Evolutionary conservation across 2,797 vertebrate genomes (phyloP).

Genomic region (Pipistrellus pygmaeus): DNA sequence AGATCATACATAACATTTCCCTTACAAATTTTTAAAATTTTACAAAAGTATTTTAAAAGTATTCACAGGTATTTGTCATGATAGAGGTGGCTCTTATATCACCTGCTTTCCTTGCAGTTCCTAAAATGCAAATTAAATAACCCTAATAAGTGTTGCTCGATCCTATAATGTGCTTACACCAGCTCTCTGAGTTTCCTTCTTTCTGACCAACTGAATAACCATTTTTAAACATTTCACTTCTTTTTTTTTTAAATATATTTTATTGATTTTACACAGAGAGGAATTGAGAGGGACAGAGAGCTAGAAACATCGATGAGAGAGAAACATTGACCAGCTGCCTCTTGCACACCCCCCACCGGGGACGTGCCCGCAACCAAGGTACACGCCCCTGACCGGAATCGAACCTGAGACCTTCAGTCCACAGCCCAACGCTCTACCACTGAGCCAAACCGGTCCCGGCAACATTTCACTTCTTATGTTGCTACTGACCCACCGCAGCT

Average conservation of each 20-base stretch:
- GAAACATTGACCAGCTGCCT: no score
- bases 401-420: no score
- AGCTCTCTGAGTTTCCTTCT: neutral
- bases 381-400: no score
- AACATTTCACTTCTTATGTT: slow-evolving; percentile 36
- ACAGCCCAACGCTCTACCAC: no score
- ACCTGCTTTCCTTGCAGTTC: neutral
- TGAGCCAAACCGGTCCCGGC: no score
- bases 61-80: neutral
- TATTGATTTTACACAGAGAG: no score
- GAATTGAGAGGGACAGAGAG: no score
- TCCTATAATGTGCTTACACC: neutral
- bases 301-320: no score
- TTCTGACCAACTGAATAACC: neutral
- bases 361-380: no score
- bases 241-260: no score
- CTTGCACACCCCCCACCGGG: no score
- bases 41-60: neutral
- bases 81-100: neutral
- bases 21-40: slow-evolving; percentile 10
- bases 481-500: neutral
- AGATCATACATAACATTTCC: neutral
- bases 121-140: neutral
- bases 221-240: slow-evolving; percentile 52
- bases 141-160: neutral